phyloP scores from a whole-genome alignment of 2,888 invertebrate genomes.

The Tethea ocularis region DNA sequence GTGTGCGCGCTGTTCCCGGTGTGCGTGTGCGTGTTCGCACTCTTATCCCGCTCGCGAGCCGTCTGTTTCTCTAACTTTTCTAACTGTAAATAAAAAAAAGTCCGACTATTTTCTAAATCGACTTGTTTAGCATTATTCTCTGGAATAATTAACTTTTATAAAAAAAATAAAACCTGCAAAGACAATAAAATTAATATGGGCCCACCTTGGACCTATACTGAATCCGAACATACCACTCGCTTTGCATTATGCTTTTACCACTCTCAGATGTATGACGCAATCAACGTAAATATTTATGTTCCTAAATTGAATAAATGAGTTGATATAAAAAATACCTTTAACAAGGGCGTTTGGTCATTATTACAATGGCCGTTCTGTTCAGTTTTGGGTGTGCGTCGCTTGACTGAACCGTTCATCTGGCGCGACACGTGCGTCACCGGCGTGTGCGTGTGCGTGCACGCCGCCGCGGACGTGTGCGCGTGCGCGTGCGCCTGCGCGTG shows the following conservation, averaged over 20 bases:
- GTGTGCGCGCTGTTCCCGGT: constrained; percentile 12
- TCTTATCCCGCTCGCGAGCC: constrained; percentile 35
- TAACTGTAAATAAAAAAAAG: constrained; percentile 52
- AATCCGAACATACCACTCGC: too few species aligned
- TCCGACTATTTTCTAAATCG: too few species aligned
- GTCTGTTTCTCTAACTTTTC: constrained; percentile 67
- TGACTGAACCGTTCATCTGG: constrained; percentile 61
- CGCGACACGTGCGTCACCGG: constrained; percentile 33
- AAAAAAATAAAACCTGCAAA: too few species aligned
- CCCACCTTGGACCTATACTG: too few species aligned
- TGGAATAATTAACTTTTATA: too few species aligned
- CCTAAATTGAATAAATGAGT: too few species aligned
- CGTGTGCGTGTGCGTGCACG: background rate
- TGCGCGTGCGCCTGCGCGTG: constrained; percentile 12
- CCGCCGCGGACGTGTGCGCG: constrained; percentile 9
- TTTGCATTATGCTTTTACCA: too few species aligned
- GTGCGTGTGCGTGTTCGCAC: constrained; percentile 12
- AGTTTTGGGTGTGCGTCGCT: constrained; percentile 46
- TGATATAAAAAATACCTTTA: constrained; percentile 48
- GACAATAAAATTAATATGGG: too few species aligned
- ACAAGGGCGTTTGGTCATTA: constrained; percentile 46
- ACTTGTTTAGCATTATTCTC: too few species aligned
- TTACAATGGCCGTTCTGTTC: constrained; percentile 63
- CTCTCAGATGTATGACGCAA: too few species aligned
- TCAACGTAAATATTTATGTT: too few species aligned